phyloP scores from a whole-genome alignment of 2,113 vertebrate genomes.

The Lucifuga dentata region DNA sequence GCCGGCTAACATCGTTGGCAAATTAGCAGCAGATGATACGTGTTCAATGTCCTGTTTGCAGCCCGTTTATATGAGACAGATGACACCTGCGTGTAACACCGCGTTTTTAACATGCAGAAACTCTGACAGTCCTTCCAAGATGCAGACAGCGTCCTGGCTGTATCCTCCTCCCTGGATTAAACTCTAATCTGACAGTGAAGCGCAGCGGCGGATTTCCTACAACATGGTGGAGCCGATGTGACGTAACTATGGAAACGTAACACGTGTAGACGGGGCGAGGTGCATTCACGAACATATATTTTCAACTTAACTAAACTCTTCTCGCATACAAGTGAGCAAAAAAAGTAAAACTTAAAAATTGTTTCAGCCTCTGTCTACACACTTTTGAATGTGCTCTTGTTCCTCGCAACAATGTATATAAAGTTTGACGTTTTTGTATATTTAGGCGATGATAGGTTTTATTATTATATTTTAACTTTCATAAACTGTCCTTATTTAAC shows the following conservation, averaged over 20 bases:
- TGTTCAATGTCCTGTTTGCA: constrained; percentile 54
- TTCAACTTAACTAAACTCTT: too few relatives aligned
- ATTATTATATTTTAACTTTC: too few relatives aligned
- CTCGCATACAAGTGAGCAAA: too few relatives aligned
- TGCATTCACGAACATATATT: constrained; percentile 31
- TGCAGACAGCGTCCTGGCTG: constrained; percentile 43
- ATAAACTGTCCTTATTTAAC: too few relatives aligned
- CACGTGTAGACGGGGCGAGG: constrained; percentile 54
- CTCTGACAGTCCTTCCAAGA: constrained; percentile 31
- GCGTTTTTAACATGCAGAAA: neutral
- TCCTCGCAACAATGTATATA: too few relatives aligned
- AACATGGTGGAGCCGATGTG: constrained; percentile 81
- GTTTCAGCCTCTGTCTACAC: too few relatives aligned
- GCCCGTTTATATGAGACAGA: neutral
- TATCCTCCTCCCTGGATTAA: constrained; percentile 77
- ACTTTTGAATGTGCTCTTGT: too few relatives aligned
- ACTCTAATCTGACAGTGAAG: constrained; percentile 79
- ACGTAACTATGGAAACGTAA: constrained; percentile 75
- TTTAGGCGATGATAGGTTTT: too few relatives aligned
- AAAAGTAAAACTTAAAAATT: too few relatives aligned
- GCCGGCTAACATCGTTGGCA: constrained; percentile 67
- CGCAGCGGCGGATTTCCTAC: constrained; percentile 77
- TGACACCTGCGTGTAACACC: neutral
- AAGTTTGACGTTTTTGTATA: too few relatives aligned
- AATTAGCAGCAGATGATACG: constrained; percentile 19